Conservation (phyloP, 1,140 invertebrate species). For the Oscheius sp. region DNA sequence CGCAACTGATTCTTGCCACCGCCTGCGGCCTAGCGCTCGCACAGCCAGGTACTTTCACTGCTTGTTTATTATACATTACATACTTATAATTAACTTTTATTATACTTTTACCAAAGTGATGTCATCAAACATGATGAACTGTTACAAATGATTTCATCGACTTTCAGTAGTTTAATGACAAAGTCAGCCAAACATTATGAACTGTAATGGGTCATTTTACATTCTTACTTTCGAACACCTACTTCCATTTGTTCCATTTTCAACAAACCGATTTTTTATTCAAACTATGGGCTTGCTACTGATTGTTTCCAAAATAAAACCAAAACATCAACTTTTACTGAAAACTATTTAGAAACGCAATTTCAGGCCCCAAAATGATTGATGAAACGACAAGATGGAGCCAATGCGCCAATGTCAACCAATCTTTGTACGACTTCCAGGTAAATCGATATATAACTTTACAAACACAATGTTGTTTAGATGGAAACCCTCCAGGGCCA, state of each 20-base stretch:
- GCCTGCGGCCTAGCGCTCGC: background rate
- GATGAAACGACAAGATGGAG: slow-evolving; percentile 60
- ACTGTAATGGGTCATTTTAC: background rate
- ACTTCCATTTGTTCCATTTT: background rate
- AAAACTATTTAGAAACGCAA: background rate
- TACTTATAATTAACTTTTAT: too few species aligned
- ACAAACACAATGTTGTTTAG: slow-evolving; percentile 1
- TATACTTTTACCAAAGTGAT: too few species aligned
- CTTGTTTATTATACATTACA: too few species aligned
- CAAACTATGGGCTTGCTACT: background rate
- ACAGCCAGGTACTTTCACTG: background rate
- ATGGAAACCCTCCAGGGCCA: slow-evolving; percentile 52
- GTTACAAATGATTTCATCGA: too few species aligned
- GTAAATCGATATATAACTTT: background rate
- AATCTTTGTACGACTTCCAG: slow-evolving; percentile 58
- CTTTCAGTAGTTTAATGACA: too few species aligned
- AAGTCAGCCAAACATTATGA: too few species aligned
- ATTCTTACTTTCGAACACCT: background rate
- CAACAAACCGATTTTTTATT: background rate
- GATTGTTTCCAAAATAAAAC: too few species aligned
- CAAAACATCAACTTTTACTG: too few species aligned
- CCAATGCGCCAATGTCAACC: slow-evolving; percentile 50
- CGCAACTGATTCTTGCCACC: background rate
- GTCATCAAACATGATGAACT: too few species aligned
- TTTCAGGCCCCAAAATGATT: slow-evolving; percentile 57